Evolutionary conservation across 2,888 invertebrate species (phyloP), one percentile per base, ranked within the genome.

Genomic region (Cheilosia impressa): DNA sequence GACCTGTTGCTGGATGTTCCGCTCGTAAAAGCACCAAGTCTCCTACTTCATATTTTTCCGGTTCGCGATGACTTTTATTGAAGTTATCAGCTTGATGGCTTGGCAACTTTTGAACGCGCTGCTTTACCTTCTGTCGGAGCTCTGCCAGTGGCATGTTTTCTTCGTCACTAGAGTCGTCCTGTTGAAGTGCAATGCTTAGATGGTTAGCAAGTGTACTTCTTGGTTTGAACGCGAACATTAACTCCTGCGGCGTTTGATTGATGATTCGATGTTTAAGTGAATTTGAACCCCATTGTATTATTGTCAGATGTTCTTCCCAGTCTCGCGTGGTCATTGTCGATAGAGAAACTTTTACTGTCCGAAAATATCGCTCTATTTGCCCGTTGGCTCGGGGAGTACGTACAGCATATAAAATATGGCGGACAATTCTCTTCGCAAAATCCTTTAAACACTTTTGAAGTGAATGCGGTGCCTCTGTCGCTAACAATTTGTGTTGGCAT

Each of bases 401-500:
- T 6, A 88, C 87, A 0, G 89, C 88, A 66, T 87, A 88, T 55
- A 88, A 68, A 0, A 89, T 71, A 57, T 89, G 89, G 55, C 87
- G 68, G 6, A 90, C 80, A 68, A 34, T 87, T 72, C 3, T 76
- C 52, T 2, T 62, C 41, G 57, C 87, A 88, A 68, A 87, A 88
- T 15, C 52, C 57, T 55, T 87, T 65, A 58, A 89, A 89, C 13
- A 50, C 71, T 10, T 87, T 73, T 1, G 88, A 87, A 0, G 87
- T 88, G 71, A 83, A 89, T 2, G 89, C 87, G 0, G 88, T 87
- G 2, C 89, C 89, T 22, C 88, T 71, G 75, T 90, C 89, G 22
- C 83, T 87, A 31, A 90, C 81, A 2, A 90, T 81, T 62, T 88
- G 55, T n/a, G 63, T 69, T 55, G 89, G 89, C 52, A 79, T 82